Evolutionary conservation across 2,113 vertebrate species (phyloP).

Genomic region (Puffinus mauretanicus): DNA sequence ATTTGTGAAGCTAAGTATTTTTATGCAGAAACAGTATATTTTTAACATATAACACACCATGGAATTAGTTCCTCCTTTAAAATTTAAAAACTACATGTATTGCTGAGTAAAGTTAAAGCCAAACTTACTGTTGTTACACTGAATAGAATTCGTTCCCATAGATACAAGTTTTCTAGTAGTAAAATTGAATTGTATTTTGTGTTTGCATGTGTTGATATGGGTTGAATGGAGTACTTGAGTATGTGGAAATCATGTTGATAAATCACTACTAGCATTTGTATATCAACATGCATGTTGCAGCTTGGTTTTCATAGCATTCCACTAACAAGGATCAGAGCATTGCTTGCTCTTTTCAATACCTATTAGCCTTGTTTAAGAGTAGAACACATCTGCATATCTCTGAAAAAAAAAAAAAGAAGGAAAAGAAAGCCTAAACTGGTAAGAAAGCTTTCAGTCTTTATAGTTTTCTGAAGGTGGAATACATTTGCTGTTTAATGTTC

Average conservation of each 20-base stretch:
- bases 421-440: neutral
- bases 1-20: neutral
- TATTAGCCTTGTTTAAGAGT: neutral
- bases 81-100: neutral
- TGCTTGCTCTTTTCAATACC: neutral
- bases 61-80: neutral
- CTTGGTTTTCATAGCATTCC: conserved; percentile 37
- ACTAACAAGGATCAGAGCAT: neutral
- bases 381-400: neutral
- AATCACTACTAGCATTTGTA: neutral
- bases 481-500: neutral
- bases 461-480: neutral
- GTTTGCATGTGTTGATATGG: neutral
- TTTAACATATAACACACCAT: neutral
- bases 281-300: neutral
- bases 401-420: neutral
- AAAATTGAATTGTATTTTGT: neutral
- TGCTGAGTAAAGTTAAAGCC: neutral
- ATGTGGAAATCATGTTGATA: neutral
- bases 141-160: neutral
- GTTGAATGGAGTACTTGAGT: neutral
- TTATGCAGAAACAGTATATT: neutral
- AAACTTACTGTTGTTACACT: neutral
- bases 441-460: neutral
- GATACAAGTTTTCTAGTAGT: neutral